Percentiles rank a stretch among this genome's conserved stretches.
These are phyloP conservation scores for Sylvilagus floridanus DNA, from an alignment of 2,797 vertebrate genomes.

Conservation along the genomic window DNA sequence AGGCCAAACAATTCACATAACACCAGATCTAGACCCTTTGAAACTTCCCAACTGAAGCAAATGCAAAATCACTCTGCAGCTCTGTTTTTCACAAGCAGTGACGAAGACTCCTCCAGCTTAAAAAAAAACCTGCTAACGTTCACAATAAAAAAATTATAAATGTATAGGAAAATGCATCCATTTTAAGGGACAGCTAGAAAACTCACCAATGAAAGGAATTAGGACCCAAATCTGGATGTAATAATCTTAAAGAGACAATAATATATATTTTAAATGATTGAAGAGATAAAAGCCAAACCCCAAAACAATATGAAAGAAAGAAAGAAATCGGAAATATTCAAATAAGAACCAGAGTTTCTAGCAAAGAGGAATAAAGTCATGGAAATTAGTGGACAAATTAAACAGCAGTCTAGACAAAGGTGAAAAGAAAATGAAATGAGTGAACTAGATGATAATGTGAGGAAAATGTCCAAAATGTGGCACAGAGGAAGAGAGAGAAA, in stretches of 20 bases:
- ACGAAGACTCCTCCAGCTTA: neutral
- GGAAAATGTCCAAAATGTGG: constrained; percentile 19
- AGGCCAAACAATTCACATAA: neutral
- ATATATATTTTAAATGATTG: constrained; percentile 44
- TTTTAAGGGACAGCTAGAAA: constrained; percentile 29
- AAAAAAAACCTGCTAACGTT: neutral
- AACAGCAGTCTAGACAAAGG: neutral
- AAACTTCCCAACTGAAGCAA: constrained; percentile 3
- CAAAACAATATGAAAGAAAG: neutral
- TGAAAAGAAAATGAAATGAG: constrained; percentile 40
- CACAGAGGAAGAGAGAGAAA: neutral
- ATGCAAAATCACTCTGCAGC: neutral
- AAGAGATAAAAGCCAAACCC: constrained; percentile 31
- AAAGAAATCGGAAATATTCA: neutral
- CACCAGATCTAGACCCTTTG: neutral
- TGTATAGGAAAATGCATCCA: neutral
- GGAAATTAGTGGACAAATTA: neutral
- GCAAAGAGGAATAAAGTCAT: constrained; percentile 27
- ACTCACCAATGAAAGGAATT: constrained; percentile 15
- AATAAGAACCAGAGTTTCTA: constrained; percentile 22
- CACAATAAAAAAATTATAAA: neutral
- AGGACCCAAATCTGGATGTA: neutral
- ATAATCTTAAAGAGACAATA: constrained; percentile 4
- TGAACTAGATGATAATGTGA: constrained; percentile 21
- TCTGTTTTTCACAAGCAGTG: constrained; percentile 15